Percentiles rank a stretch among this genome's conserved stretches.
These are phyloP conservation scores for Heliothis virescens DNA, from an alignment of 1,140 invertebrate genomes.

Conservation along the genomic window DNA sequence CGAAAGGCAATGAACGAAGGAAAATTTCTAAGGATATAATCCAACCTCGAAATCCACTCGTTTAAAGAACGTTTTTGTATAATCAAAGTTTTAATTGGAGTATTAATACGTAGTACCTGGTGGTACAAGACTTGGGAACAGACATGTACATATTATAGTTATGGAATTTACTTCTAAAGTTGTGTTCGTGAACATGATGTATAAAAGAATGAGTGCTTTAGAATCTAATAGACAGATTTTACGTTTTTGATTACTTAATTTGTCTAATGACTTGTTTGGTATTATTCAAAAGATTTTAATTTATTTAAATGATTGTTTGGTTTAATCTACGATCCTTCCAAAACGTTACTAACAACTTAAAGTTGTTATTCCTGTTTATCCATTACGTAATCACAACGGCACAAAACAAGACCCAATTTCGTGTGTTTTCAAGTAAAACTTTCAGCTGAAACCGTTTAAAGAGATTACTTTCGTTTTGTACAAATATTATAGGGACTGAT, in stretches of 20 bases:
- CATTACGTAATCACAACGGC: neutral
- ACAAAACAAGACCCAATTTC: slow-evolving; percentile 25
- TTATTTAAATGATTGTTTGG: no score
- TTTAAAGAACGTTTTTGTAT: slow-evolving; percentile 71
- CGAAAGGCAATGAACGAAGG: neutral
- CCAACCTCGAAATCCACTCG: slow-evolving; percentile 66
- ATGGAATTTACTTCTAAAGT: slow-evolving; percentile 53
- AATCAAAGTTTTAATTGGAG: slow-evolving; percentile 78
- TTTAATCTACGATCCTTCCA: no score
- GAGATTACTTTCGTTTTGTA: slow-evolving; percentile 74
- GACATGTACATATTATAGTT: slow-evolving; percentile 53
- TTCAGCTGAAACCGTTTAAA: slow-evolving; percentile 69
- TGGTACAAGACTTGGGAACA: slow-evolving; percentile 59
- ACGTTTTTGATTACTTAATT: no score
- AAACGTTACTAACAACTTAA: no score
- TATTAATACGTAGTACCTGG: slow-evolving; percentile 68
- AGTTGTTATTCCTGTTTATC: neutral
- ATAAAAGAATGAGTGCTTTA: neutral
- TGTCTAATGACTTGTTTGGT: no score
- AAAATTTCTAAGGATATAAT: slow-evolving; percentile 61
- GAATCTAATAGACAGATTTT: no score
- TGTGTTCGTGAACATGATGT: neutral
- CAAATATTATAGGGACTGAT: slow-evolving; percentile 75
- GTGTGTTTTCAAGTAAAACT: slow-evolving; percentile 51
- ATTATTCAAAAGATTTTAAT: no score